Base-by-base conservation (phyloP, 2,113 vertebrate genomes). In the Ahaetulla prasina region DNA sequence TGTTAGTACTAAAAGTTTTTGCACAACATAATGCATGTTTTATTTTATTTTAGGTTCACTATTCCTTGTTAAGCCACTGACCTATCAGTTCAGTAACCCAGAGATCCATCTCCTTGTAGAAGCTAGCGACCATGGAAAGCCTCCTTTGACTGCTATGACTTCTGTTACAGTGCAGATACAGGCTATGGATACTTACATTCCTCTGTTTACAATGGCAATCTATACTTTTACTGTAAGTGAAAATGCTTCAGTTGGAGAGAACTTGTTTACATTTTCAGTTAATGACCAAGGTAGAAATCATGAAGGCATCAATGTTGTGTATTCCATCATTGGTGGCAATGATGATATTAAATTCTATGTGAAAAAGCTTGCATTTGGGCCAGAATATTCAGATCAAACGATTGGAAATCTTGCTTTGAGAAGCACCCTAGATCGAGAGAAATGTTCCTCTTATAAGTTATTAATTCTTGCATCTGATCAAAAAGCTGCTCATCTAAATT, bases 111-210 rank as follows among this genome's bases (percentile, higher is more conserved):
- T 99, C 54, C 95, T 99, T 53, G 96, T 99, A 52, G 98, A 99
- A 96, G 99, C 98, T 27, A 95, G 68, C 23, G 99, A 99, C 85
- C 96, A 96, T 89, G 99, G 99, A 49, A 95, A 96, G 93, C 98
- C 99, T 2, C 47, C 96, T 22, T 96, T 97, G 87, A 98, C 94
- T 35, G 97, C 98, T 1, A 94, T 99, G 68, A 95, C 98, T 8
- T 96, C 97, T 1, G 25, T 99, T 91, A 97, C 98, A 0, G 95
- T 99, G 90, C 92, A 96, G 0, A 12, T 99, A 89, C 94, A 97
- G 90, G 99, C 98, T 93, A 60, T 95, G 91, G 99, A 99, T 74
- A 97, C 98, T 92, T 95, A 98, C 2, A 96, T 97, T 4, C 99
- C 99, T 30, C 93, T 93, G 88, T 99, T 99, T 95, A 96, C 96